These are phyloP conservation scores for Notarius lentiginosus DNA, from an alignment of 2,113 vertebrate species.

Conservation along the genomic window DNA sequence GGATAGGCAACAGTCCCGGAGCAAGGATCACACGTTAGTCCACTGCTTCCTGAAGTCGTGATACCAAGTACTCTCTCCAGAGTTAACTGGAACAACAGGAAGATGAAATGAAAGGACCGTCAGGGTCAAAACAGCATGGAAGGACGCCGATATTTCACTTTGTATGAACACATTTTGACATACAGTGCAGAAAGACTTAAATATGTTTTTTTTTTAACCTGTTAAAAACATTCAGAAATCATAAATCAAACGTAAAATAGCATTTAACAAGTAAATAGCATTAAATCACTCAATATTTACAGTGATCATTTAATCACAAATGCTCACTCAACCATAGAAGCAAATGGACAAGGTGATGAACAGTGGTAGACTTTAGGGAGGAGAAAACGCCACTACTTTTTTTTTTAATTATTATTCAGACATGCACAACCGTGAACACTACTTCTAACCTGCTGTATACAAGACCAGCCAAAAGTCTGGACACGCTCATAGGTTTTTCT, in stretches of 20 bases:
- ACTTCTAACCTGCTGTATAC: neutral
- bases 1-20: conserved; percentile 92
- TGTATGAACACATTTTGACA: neutral
- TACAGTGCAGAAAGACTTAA: neutral
- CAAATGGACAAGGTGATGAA: neutral
- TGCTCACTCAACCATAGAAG: neutral
- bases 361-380: neutral
- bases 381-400: neutral
- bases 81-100: conserved; percentile 76
- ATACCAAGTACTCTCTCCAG: conserved; percentile 92
- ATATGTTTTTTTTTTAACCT: no score
- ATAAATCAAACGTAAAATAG: neutral
- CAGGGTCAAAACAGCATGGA: neutral
- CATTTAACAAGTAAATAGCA: neutral
- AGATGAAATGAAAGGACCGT: neutral
- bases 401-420: neutral
- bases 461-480: no score
- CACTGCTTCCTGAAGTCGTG: conserved; percentile 86
- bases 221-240: neutral
- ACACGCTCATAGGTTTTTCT: no score
- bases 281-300: neutral
- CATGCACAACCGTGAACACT: neutral
- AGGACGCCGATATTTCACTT: neutral
- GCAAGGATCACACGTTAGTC: conserved; percentile 85
- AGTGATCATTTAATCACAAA: neutral